A percentile compares a stretch with the other conserved stretches of the same genome.
Evolutionary conservation across 2,113 vertebrate species (phyloP).

Genomic region (Channa maculata): DNA sequence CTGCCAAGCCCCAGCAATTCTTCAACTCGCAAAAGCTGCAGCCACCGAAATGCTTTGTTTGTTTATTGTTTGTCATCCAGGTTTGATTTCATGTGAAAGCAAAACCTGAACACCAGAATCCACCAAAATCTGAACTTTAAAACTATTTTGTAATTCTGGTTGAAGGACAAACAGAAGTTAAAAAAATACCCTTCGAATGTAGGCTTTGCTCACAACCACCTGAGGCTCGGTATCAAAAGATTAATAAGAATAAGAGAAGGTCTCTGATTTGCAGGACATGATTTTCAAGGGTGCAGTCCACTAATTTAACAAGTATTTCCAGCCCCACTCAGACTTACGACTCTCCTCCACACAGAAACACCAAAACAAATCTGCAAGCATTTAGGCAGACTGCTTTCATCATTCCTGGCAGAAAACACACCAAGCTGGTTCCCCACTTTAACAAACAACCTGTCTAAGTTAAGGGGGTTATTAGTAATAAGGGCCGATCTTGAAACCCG

Average conservation of each 20-base stretch:
- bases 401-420: slow-evolving; percentile 60
- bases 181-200: not conserved
- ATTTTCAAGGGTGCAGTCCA: slow-evolving; percentile 40
- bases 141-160: not conserved
- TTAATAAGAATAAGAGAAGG: slow-evolving; percentile 31
- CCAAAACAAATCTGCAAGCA: slow-evolving; percentile 79
- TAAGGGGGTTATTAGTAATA: slow-evolving; percentile 56
- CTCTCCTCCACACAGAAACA: slow-evolving; percentile 54
- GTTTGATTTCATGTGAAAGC: slow-evolving; percentile 33
- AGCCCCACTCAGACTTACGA: slow-evolving; percentile 37
- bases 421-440: slow-evolving; percentile 58
- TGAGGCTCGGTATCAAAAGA: slow-evolving; percentile 29
- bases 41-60: slow-evolving; percentile 16
- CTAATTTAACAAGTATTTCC: slow-evolving; percentile 70
- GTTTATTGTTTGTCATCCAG: slow-evolving; percentile 36
- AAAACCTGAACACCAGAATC: not conserved
- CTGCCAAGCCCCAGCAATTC: slow-evolving; percentile 20
- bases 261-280: slow-evolving; percentile 30
- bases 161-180: not conserved
- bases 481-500: slow-evolving; percentile 43
- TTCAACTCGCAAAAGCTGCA: slow-evolving; percentile 25
- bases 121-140: not conserved
- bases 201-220: not conserved
- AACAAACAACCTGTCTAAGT: slow-evolving; percentile 59
- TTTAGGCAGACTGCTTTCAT: slow-evolving; percentile 76